A percentile compares a stretch with the other conserved stretches of the same genome.
Conservation (phyloP, 2,113 vertebrate species). For the Fukomys damarensis region DNA sequence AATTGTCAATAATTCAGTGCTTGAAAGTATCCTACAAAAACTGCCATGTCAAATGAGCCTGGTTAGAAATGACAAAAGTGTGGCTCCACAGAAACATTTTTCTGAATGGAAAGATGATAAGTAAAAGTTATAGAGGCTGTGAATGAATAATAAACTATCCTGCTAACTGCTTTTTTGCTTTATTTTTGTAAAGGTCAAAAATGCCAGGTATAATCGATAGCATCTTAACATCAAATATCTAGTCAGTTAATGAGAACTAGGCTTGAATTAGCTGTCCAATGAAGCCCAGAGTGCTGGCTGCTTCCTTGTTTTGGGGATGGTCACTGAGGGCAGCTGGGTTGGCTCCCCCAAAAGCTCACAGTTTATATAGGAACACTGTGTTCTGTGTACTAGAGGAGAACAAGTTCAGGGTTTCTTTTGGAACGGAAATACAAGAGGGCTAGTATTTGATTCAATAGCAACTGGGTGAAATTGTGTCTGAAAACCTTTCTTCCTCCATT, state of each 20-base stretch:
- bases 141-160: neutral
- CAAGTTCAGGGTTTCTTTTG: neutral
- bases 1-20: neutral
- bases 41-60: neutral
- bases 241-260: neutral
- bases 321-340: neutral
- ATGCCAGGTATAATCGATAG: neutral
- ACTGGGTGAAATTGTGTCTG: neutral
- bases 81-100: neutral
- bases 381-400: neutral
- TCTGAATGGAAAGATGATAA: neutral
- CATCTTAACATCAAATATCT: neutral
- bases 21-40: neutral
- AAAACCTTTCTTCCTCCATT: neutral
- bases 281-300: neutral
- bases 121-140: neutral
- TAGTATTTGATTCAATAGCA: neutral
- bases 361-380: neutral
- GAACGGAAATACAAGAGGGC: neutral
- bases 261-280: neutral
- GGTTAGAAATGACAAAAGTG: neutral
- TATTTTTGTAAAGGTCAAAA: neutral
- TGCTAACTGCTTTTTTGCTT: neutral
- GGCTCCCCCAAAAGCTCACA: neutral
- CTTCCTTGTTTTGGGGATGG: neutral